Evolutionary conservation across 2,113 vertebrate species (phyloP).

Genomic region (Dissostichus mawsoni): DNA sequence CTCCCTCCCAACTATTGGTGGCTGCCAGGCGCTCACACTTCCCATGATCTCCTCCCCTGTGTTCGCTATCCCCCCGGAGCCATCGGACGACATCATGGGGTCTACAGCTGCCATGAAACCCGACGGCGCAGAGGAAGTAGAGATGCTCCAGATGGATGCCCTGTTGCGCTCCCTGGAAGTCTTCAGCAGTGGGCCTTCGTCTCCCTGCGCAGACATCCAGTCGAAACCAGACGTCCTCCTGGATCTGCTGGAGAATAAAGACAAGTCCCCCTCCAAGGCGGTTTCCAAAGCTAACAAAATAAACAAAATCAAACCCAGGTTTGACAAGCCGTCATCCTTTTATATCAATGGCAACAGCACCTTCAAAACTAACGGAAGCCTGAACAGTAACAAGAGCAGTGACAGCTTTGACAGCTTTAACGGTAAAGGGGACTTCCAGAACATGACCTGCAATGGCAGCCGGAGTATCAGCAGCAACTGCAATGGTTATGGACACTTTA

Average conservation of each 20-base stretch:
- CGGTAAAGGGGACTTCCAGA: conserved; percentile 63
- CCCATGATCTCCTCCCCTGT: conserved; percentile 90
- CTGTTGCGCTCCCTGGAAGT: conserved; percentile 80
- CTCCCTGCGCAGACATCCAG: conserved; percentile 53
- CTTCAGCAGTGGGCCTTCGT: conserved; percentile 69
- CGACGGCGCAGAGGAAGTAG: conserved; percentile 69
- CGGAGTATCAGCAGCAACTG: conserved; percentile 59
- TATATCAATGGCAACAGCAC: conserved; percentile 81
- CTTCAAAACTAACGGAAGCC: conserved; percentile 69
- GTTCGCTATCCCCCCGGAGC: conserved; percentile 88
- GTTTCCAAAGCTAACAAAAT: conserved; percentile 82
- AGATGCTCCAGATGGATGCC: conserved; percentile 80
- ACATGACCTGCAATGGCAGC: conserved; percentile 53
- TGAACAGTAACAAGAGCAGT: conserved; percentile 75
- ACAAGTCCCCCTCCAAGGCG: conserved; percentile 82
- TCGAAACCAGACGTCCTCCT: conserved; percentile 75
- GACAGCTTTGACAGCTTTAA: conserved; percentile 71
- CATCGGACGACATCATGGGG: conserved; percentile 84
- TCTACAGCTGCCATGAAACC: conserved; percentile 48
- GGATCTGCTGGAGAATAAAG: conserved; percentile 83
- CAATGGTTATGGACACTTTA: conserved; percentile 66
- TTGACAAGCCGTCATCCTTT: conserved; percentile 79
- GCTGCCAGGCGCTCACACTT: conserved; percentile 94
- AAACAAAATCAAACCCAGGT: conserved; percentile 82
- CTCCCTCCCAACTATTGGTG: conserved; percentile 95